Base-by-base conservation (phyloP, 2,113 vertebrate species). In the Coregonus clupeaformis region DNA sequence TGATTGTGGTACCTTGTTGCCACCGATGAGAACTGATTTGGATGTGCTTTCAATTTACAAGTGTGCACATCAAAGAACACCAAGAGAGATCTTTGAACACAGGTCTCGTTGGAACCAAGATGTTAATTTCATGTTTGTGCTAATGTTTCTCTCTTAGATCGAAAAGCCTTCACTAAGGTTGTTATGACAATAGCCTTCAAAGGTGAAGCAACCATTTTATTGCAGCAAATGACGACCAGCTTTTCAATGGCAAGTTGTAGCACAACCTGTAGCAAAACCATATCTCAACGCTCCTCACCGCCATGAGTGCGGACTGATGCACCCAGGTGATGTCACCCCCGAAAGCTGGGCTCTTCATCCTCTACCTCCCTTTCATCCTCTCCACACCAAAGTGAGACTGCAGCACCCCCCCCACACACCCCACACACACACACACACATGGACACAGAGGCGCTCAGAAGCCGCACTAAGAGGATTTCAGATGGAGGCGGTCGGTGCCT, bases 51-150 rank as follows among this genome's bases (percentile, higher is more conserved):
- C 69, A 82, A 68, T n/a, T 59, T 59, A 69, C 71, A 77, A 30
- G 59, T 49, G 14, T 77, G 72, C 30, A 81, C 75, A 75, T 79
- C 60, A 84, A 84, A 82, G 69, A 52, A 36, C 1, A 20, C 59
- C 68, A 25, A 52, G 65, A 77, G 72, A 77, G 68, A 36, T 68
- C 71, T 45, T 59, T 74, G 57, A 73, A 73, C 67, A 70, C 73
- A 63, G 71, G 71, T 75, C 65, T 79, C 71, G 36, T 22, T 72
- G 66, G 74, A 81, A 45, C 24, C 70, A 25, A 52, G 71, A 52
- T 65, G 64, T 22, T 79, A 65, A 78, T 77, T 71, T 71, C 60
- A 72, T 59, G 62, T 60, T 74, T 76, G n/a, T n/a, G n/a, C n/a
- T 65, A 14, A 25, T 68, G 73, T 72, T 77, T 84, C 65, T 59